These are phyloP conservation scores for Caenorhabditis remanei DNA, from an alignment of 1,140 invertebrate species.

Conservation along the genomic window DNA sequence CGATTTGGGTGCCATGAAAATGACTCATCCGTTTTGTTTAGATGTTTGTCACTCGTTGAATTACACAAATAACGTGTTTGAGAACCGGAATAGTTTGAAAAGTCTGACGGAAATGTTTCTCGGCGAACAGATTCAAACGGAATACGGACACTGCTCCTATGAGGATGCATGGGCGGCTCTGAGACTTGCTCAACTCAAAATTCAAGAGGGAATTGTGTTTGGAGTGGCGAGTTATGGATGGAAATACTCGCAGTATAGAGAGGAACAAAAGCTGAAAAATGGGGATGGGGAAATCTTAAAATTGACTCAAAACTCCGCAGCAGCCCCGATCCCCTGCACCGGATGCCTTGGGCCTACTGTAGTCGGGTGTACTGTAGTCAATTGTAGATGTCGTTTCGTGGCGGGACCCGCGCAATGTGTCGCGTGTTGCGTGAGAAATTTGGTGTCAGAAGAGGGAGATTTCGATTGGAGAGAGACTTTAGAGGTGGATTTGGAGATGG, in stretches of 20 bases:
- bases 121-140: slow-evolving; percentile 76
- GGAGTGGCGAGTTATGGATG: slow-evolving; percentile 61
- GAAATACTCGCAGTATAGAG: slow-evolving; percentile 43
- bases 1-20: slow-evolving; percentile 88
- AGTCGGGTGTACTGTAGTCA: slow-evolving; percentile 9
- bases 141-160: slow-evolving; percentile 86
- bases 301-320: no score
- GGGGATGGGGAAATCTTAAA: not conserved
- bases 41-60: slow-evolving; percentile 94
- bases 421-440: not conserved
- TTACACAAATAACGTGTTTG: slow-evolving; percentile 83
- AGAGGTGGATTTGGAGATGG: not conserved
- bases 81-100: slow-evolving; percentile 86
- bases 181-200: slow-evolving; percentile 88
- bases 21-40: slow-evolving; percentile 83
- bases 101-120: slow-evolving; percentile 85
- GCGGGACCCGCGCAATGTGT: not conserved
- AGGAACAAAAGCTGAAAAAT: not conserved
- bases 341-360: slow-evolving; percentile 7
- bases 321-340: not conserved
- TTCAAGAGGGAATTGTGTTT: slow-evolving; percentile 81
- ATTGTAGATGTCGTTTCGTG: slow-evolving; percentile 11
- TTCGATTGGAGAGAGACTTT: slow-evolving; percentile 19
- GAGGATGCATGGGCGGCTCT: slow-evolving; percentile 89
- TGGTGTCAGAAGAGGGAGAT: not conserved